phyloP scores from a whole-genome alignment of 2,888 invertebrate species.

The Thyatira batis region DNA sequence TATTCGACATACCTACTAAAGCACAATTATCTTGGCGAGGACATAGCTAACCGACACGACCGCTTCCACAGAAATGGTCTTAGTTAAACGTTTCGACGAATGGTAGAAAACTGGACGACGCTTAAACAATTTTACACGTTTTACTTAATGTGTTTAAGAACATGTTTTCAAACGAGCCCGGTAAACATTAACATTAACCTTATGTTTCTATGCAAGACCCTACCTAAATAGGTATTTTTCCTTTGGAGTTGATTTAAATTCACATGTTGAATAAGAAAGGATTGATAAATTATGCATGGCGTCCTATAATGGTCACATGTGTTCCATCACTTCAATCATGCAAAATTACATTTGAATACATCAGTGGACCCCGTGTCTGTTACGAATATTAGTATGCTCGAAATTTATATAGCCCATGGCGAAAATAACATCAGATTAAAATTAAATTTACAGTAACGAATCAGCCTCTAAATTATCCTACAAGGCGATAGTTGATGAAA shows the following conservation, averaged over 20 bases:
- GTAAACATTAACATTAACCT: slow-evolving; percentile 11
- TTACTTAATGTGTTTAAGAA: slow-evolving; percentile 15
- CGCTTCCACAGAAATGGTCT: slow-evolving; percentile 2
- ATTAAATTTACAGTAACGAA: too few relatives aligned
- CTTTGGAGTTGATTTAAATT: background rate
- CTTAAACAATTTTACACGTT: slow-evolving; percentile 34
- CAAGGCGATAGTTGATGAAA: too few relatives aligned
- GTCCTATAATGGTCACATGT: background rate
- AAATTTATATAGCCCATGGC: too few relatives aligned
- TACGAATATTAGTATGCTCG: too few relatives aligned
- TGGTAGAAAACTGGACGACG: slow-evolving; percentile 24
- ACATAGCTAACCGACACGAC: background rate
- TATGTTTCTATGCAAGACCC: slow-evolving; percentile 21
- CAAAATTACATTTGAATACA: too few relatives aligned
- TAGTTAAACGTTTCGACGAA: slow-evolving; percentile 34
- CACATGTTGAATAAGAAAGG: too few relatives aligned
- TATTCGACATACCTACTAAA: background rate
- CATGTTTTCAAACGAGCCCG: slow-evolving; percentile 11
- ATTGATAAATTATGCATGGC: background rate
- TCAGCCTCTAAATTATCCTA: too few relatives aligned
- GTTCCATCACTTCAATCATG: too few relatives aligned
- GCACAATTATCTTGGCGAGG: background rate
- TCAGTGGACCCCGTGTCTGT: too few relatives aligned
- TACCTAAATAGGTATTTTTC: background rate
- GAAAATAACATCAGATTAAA: too few relatives aligned